A percentile compares a stretch with the other conserved stretches of the same genome.
phyloP scores from a whole-genome alignment of 2,888 invertebrate genomes.

The Tuta absoluta region DNA sequence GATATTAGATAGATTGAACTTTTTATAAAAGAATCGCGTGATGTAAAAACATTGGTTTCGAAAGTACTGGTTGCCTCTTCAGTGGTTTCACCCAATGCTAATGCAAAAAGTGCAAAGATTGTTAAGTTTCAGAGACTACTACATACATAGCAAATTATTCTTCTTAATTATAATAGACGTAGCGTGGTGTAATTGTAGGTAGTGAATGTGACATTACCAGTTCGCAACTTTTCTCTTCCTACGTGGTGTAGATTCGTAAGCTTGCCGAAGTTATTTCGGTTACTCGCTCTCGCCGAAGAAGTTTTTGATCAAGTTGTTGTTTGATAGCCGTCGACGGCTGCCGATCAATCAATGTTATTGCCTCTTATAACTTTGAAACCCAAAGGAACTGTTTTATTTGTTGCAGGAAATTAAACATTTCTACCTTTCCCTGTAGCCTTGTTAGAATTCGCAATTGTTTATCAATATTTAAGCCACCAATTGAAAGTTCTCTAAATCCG shows the following conservation, averaged over 20 bases:
- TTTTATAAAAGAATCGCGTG: background rate
- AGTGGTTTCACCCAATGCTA: too few relatives aligned
- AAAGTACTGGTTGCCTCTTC: too few relatives aligned
- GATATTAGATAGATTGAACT: background rate
- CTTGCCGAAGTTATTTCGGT: background rate
- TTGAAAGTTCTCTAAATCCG: background rate
- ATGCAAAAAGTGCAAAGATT: too few relatives aligned
- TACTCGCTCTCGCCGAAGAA: constrained; percentile 41
- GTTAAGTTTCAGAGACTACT: too few relatives aligned
- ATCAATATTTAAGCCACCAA: background rate
- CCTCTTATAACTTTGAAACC: background rate
- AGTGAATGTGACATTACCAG: background rate
- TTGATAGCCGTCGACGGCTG: constrained; percentile 9
- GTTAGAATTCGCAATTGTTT: background rate
- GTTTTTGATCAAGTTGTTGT: constrained; percentile 33
- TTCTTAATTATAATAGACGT: too few relatives aligned
- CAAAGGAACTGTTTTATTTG: constrained; percentile 11
- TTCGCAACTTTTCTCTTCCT: background rate
- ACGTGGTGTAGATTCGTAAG: background rate
- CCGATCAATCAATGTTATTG: constrained; percentile 25
- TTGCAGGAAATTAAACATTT: background rate
- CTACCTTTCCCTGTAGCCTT: background rate
- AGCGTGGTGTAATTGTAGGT: too few relatives aligned
- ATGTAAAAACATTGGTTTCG: too few relatives aligned
- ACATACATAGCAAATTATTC: too few relatives aligned